phyloP scores from a whole-genome alignment of 2,888 invertebrate genomes.

The Harpalus rubripes region DNA sequence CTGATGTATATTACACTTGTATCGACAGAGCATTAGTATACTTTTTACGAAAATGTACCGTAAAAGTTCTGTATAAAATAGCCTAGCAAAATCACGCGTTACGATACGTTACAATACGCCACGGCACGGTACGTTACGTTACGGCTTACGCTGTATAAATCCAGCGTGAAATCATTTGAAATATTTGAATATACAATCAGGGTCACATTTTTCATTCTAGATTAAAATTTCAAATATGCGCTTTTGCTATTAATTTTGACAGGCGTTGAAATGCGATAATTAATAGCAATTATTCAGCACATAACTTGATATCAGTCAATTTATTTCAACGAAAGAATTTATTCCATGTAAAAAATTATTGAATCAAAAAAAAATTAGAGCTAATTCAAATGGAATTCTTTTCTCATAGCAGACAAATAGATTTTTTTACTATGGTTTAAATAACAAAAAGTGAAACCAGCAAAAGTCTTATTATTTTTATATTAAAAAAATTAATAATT shows the following conservation, averaged over 20 bases:
- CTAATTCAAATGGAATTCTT: not conserved
- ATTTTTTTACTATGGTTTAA: not conserved
- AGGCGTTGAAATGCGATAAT: conserved; percentile 34
- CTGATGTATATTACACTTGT: no score
- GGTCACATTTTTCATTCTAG: conserved; percentile 10
- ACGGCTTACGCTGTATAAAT: no score
- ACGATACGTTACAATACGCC: no score
- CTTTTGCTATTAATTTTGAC: conserved; percentile 32
- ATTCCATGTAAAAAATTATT: not conserved
- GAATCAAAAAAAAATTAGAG: not conserved
- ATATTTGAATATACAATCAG: conserved; percentile 10
- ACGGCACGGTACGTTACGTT: no score
- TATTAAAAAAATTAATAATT: no score
- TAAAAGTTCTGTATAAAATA: no score
- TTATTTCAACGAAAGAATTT: conserved; percentile 9
- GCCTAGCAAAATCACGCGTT: no score
- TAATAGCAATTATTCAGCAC: conserved; percentile 42
- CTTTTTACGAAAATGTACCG: no score
- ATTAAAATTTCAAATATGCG: conserved; percentile 23
- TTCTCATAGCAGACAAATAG: not conserved
- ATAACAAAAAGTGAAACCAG: not conserved
- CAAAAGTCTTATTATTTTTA: no score
- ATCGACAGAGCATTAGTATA: no score
- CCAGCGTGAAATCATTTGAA: conserved; percentile 27
- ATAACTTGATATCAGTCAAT: not conserved